Conservation (phyloP, 64 coral and sea anemone genomes). For the Actinia equina region DNA sequence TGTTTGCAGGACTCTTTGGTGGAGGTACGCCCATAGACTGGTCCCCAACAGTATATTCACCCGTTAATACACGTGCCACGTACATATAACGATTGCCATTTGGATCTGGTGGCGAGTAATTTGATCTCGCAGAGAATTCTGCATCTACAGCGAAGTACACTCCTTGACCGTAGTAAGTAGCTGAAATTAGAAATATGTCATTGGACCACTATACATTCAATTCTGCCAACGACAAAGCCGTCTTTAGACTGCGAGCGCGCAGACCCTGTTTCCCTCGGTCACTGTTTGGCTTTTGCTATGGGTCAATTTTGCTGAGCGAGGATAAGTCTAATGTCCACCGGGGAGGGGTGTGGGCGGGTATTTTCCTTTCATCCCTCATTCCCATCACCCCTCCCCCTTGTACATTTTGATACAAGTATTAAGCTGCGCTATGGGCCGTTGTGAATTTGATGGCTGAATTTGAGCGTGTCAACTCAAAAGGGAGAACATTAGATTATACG, state of each 20-base stretch:
- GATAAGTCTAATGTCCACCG: too few relatives aligned
- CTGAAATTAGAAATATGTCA: background rate
- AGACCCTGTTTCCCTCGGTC: too few relatives aligned
- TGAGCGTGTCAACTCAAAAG: too few relatives aligned
- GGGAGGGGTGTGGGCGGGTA: too few relatives aligned
- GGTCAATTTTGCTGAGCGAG: too few relatives aligned
- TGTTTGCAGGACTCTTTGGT: background rate
- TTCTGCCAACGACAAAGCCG: background rate
- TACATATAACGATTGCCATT: constrained; percentile 57
- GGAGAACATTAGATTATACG: too few relatives aligned
- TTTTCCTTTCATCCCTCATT: too few relatives aligned
- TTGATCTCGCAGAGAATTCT: constrained; percentile 32
- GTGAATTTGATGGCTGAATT: too few relatives aligned
- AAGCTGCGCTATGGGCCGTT: too few relatives aligned
- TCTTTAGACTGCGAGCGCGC: background rate
- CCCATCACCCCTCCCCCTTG: too few relatives aligned
- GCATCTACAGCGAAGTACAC: constrained; percentile 65
- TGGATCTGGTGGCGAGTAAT: constrained; percentile 38
- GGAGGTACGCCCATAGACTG: constrained; percentile 21
- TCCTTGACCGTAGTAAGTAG: constrained; percentile 37
- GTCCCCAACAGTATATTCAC: constrained; percentile 46
- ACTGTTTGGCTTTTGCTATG: too few relatives aligned
- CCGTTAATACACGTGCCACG: constrained; percentile 39
- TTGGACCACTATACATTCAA: background rate
- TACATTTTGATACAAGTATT: too few relatives aligned